Evolutionary conservation across 2,888 invertebrate species (phyloP).

Genomic region (Microctonus hyperodae): DNA sequence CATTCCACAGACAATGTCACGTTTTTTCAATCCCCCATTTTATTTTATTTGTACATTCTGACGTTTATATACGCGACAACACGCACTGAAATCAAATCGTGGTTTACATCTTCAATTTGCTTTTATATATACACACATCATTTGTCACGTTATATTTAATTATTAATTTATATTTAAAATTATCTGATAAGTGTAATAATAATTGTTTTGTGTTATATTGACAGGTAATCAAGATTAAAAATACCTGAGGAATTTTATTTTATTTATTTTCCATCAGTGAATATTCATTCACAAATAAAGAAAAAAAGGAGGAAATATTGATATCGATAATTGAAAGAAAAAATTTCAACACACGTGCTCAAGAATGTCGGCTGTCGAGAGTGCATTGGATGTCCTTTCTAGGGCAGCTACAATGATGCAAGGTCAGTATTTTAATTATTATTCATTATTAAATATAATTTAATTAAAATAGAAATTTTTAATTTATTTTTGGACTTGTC

Average conservation of each 20-base stretch:
- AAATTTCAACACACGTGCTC: constrained; percentile 27
- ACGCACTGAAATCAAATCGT: not conserved
- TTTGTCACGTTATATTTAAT: constrained; percentile 3
- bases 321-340: constrained; percentile 7
- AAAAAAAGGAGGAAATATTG: too few relatives aligned
- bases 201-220: not conserved
- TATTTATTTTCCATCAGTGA: not conserved
- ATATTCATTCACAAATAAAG: not conserved
- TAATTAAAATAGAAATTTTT: constrained; percentile 1
- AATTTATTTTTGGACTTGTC: not conserved
- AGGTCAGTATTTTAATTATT: constrained; percentile 58
- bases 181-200: not conserved
- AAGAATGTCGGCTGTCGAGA: constrained; percentile 78
- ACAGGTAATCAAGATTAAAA: constrained; percentile 24
- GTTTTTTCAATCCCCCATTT: constrained; percentile 61
- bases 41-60: constrained; percentile 55
- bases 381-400: constrained; percentile 85
- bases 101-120: constrained; percentile 13
- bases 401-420: constrained; percentile 90
- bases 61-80: constrained; percentile 4
- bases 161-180: not conserved
- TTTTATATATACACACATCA: constrained; percentile 15
- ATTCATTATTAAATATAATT: constrained; percentile 4
- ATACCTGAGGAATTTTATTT: not conserved
- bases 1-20: constrained; percentile 64